Base-by-base conservation (phyloP, 2,113 vertebrate species). In the Lampris incognitus region DNA sequence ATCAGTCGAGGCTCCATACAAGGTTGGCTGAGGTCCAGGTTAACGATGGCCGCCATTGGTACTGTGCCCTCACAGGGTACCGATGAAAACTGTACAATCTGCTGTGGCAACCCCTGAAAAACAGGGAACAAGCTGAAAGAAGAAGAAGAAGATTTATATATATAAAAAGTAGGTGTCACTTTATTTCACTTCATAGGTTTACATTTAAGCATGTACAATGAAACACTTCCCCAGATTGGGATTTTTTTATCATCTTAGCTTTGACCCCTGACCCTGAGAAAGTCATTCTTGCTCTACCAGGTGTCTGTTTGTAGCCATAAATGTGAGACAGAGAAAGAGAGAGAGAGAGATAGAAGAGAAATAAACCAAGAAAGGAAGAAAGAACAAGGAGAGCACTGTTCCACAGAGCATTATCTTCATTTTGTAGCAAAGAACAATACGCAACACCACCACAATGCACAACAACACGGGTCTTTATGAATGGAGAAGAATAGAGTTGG, bases 401-500 rank as follows among this genome's bases (percentile, higher is more conserved):
- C 87, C 83, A 72, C 56, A 63, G 5, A 66, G 87, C 83, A 89
- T 90, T 89, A 91, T 89, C 85, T 86, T 72, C 74, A 38, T 85
- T 84, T 89, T 87, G 67, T 85, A 37, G 78, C 44, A 9, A 42
- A 37, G 79, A 86, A 92, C 88, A 90, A 92, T 78, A 71, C 44
- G 0, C 55, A 56, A 89, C 24, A 24, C 24, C 24, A 24, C 24
- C 24, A 24, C 90, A 92, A 90, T 87, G 81, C 75, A 13, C 69
- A 42, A 79, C 90, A 92, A 90, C 88, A 72, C 78, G 67, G 76
- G 71, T 77, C 88, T 87, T 86, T 85, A 64, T 84, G 77, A 37
- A 55, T 54, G 88, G 74, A 57, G 81, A 72, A 85, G 88, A 90
- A 90, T 87, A 54, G 90, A 90, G 85, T 77, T 48, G 87, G 76